phyloP scores from a whole-genome alignment of 2,888 invertebrate species.

The Megalurothrips usitatus region DNA sequence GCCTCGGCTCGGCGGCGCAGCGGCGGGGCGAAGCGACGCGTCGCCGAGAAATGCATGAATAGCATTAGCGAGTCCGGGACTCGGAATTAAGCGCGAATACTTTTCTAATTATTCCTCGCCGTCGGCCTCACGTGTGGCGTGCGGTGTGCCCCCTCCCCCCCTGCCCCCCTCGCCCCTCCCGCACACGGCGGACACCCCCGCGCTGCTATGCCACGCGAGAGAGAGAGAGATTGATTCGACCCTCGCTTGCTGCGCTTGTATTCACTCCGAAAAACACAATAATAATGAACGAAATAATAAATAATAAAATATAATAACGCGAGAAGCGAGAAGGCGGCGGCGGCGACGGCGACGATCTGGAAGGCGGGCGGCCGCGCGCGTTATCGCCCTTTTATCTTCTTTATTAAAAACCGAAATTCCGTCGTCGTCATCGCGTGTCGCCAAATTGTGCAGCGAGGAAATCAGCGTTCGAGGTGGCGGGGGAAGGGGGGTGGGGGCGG shows the following conservation, averaged over 20 bases:
- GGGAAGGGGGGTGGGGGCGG: constrained; percentile 36
- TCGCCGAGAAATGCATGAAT: constrained; percentile 10
- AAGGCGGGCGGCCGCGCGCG: constrained; percentile 29
- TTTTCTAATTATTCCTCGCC: constrained; percentile 17
- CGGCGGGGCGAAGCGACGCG: not conserved
- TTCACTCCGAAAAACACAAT: too few relatives aligned
- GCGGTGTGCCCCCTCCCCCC: not conserved
- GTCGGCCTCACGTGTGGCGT: not conserved
- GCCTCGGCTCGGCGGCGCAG: not conserved
- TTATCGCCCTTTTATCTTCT: constrained; percentile 29
- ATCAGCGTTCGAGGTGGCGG: constrained; percentile 35
- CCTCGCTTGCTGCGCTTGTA: too few relatives aligned
- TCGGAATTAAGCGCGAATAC: not conserved
- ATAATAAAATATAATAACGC: too few relatives aligned
- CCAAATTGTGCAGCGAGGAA: too few relatives aligned
- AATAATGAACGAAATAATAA: too few relatives aligned
- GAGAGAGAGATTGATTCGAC: too few relatives aligned
- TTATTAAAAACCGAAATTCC: constrained; percentile 34
- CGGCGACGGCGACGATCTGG: not conserved
- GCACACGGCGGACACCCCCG: not conserved
- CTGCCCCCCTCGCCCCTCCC: too few relatives aligned
- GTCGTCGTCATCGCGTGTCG: too few relatives aligned
- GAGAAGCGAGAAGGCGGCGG: not conserved
- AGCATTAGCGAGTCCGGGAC: not conserved
- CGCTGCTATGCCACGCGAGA: too few relatives aligned